A percentile compares a stretch with the other conserved stretches of the same genome.
phyloP scores from a whole-genome alignment of 1,140 invertebrate species.

The Drosophila simulans region DNA sequence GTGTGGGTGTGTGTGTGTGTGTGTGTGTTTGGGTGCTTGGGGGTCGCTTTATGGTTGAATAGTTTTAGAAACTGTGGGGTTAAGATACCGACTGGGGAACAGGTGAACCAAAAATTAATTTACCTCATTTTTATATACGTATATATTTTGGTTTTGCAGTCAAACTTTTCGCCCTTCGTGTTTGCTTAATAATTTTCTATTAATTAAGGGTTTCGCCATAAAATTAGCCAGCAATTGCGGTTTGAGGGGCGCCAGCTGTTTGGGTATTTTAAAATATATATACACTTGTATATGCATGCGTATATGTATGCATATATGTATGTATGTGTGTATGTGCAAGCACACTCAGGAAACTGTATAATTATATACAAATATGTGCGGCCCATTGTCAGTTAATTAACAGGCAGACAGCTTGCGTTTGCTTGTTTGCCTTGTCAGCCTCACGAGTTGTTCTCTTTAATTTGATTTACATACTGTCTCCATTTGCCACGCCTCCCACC shows the following conservation, averaged over 20 bases:
- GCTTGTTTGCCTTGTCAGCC: constrained; percentile 50
- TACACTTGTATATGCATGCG: background rate
- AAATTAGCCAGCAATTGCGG: constrained; percentile 80
- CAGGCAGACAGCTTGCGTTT: constrained; percentile 50
- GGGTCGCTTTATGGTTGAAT: constrained; percentile 77
- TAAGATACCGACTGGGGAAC: constrained; percentile 41
- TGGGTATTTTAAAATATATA: constrained; percentile 23
- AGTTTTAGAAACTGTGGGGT: constrained; percentile 63
- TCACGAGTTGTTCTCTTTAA: constrained; percentile 56
- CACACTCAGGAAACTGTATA: background rate
- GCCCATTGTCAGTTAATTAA: constrained; percentile 78
- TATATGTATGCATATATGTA: background rate
- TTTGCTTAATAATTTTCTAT: constrained; percentile 79
- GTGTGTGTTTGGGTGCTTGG: constrained; percentile 15
- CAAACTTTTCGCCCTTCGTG: constrained; percentile 17
- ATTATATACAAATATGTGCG: constrained; percentile 5
- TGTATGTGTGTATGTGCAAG: background rate
- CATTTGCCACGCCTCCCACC: constrained; percentile 2
- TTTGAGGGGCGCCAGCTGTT: constrained; percentile 21
- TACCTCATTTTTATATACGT: constrained; percentile 31
- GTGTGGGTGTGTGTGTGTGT: background rate
- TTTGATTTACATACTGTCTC: constrained; percentile 69
- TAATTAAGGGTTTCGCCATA: constrained; percentile 74
- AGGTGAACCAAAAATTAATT: constrained; percentile 53
- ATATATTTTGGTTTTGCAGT: constrained; percentile 48